phyloP scores from a whole-genome alignment of 2,888 invertebrate genomes.

The Drosophila multiciliata region DNA sequence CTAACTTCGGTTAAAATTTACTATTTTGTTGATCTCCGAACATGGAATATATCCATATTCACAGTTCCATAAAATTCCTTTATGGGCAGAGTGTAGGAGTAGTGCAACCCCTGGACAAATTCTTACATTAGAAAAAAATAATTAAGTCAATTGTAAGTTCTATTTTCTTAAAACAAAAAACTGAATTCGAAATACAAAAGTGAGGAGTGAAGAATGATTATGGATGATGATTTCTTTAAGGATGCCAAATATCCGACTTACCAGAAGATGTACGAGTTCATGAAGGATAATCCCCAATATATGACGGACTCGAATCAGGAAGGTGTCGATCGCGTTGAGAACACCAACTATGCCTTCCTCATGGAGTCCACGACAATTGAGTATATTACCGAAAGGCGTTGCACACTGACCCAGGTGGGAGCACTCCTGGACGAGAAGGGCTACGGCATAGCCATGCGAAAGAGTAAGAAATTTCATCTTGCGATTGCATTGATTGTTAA shows the following conservation, averaged over 20 bases:
- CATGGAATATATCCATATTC: not conserved
- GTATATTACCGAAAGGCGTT: conserved; percentile 89
- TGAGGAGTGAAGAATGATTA: not conserved
- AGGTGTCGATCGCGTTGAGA: conserved; percentile 86
- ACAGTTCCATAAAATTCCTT: not conserved
- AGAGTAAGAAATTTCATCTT: conserved; percentile 85
- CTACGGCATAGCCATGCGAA: conserved; percentile 90
- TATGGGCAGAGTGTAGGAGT: not conserved
- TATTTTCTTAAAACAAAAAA: too few relatives aligned
- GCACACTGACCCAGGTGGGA: conserved; percentile 88
- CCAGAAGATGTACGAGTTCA: conserved; percentile 92
- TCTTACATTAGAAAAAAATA: not conserved
- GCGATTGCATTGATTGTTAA: conserved; percentile 10
- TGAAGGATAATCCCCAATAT: conserved; percentile 88
- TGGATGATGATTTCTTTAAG: conserved; percentile 76
- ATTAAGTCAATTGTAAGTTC: too few relatives aligned
- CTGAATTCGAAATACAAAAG: not conserved
- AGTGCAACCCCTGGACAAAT: too few relatives aligned
- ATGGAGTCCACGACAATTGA: conserved; percentile 93
- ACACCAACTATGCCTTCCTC: conserved; percentile 89
- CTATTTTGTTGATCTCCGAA: not conserved
- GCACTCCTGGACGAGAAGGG: conserved; percentile 89
- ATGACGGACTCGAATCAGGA: conserved; percentile 86
- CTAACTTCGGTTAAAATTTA: too few relatives aligned
- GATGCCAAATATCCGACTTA: conserved; percentile 92